Conservation (phyloP, 35 echinoderm and acorn worm species). For the Acanthaster planci region DNA sequence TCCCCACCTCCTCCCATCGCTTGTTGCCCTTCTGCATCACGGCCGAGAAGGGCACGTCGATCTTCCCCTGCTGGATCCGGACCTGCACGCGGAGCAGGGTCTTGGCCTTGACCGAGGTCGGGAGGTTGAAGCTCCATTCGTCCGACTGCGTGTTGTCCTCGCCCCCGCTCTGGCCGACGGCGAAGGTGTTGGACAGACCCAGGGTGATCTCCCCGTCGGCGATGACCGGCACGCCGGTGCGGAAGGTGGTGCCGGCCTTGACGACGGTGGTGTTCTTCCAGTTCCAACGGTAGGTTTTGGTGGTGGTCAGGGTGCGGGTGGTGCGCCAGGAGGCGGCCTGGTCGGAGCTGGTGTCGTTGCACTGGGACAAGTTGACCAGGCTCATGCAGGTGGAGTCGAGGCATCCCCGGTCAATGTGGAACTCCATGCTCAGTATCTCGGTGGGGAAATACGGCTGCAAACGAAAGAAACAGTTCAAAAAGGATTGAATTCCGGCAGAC, state of each 20-base stretch:
- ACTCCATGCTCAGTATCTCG: conserved; percentile 34
- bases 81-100: conserved; percentile 20
- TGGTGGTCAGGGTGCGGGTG: not conserved
- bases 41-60: conserved; percentile 34
- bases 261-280: conserved; percentile 19
- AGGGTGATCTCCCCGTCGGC: conserved; percentile 13
- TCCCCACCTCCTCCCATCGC: conserved; percentile 21
- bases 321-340: conserved; percentile 17
- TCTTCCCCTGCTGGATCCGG: conserved; percentile 35
- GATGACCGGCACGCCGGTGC: conserved; percentile 15
- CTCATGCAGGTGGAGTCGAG: not conserved
- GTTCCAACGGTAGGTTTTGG: conserved; percentile 39
- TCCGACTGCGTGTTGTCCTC: conserved; percentile 31
- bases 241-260: not conserved
- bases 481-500: no score
- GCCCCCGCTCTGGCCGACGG: conserved; percentile 6
- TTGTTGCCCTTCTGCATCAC: not conserved
- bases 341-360: not conserved
- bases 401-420: not conserved
- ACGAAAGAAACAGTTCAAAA: no score
- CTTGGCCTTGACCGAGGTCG: not conserved
- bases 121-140: conserved; percentile 27
- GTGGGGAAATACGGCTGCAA: conserved; percentile 12
- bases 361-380: conserved; percentile 1
- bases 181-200: conserved; percentile 12